Conservation (phyloP, 2,888 invertebrate species). For the Andrena bicolor region DNA sequence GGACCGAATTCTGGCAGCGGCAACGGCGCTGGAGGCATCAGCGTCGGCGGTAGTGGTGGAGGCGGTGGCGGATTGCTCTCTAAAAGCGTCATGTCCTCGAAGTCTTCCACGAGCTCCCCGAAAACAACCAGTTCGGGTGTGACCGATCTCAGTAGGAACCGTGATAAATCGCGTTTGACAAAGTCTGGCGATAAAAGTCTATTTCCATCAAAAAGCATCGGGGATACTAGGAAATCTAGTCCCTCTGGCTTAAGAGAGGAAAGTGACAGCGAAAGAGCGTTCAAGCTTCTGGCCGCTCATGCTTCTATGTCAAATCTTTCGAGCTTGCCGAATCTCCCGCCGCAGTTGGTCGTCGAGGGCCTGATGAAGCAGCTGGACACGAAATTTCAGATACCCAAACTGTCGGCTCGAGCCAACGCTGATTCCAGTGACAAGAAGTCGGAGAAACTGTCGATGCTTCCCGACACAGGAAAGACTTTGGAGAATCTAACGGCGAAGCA, state of each 20-base stretch:
- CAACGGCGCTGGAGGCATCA: slow-evolving; percentile 48
- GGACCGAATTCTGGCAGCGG: slow-evolving; percentile 75
- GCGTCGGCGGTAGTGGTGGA: slow-evolving; percentile 51
- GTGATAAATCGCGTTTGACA: slow-evolving; percentile 88
- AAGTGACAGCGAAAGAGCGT: slow-evolving; percentile 87
- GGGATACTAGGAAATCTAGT: slow-evolving; percentile 88
- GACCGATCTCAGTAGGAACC: slow-evolving; percentile 88
- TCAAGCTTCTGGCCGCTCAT: slow-evolving; percentile 87
- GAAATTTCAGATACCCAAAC: slow-evolving; percentile 95
- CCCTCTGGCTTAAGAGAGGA: slow-evolving; percentile 89
- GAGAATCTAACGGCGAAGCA: slow-evolving; percentile 68
- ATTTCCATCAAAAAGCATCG: slow-evolving; percentile 86
- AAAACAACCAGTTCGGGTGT: slow-evolving; percentile 86
- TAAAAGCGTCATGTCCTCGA: slow-evolving; percentile 72
- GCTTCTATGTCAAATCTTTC: slow-evolving; percentile 85
- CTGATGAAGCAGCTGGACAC: slow-evolving; percentile 92
- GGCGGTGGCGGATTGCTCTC: slow-evolving; percentile 72
- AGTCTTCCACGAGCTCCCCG: slow-evolving; percentile 87
- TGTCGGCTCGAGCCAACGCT: slow-evolving; percentile 87
- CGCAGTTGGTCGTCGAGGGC: slow-evolving; percentile 90
- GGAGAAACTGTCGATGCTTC: slow-evolving; percentile 61
- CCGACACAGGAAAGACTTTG: slow-evolving; percentile 71
- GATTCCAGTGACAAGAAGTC: slow-evolving; percentile 75
- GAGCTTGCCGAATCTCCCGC: slow-evolving; percentile 86
- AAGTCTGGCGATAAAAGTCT: slow-evolving; percentile 89